Evolutionary conservation across 2,888 invertebrate genomes (phyloP).

Genomic region (Watsonalla cultraria): DNA sequence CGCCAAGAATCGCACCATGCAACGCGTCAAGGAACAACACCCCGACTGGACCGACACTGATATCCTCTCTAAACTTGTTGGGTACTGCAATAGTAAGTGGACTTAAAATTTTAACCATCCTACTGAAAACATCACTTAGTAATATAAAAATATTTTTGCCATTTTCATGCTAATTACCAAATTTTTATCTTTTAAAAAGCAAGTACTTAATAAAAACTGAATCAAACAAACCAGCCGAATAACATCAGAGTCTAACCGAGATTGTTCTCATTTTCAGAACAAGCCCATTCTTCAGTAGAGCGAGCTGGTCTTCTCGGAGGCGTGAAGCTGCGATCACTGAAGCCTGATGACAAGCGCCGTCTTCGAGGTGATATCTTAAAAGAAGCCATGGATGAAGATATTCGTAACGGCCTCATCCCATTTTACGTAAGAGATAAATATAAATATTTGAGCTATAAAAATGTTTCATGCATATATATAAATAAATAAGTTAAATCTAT

Average conservation of each 20-base stretch:
- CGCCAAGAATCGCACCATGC: slow-evolving; percentile 87
- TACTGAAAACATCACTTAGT: not conserved
- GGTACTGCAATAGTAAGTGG: slow-evolving; percentile 89
- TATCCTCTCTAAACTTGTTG: slow-evolving; percentile 88
- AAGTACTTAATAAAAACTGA: too few relatives aligned
- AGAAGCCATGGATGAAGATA: slow-evolving; percentile 90
- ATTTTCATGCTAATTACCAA: too few relatives aligned
- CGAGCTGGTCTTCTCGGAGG: slow-evolving; percentile 94
- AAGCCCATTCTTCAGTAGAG: slow-evolving; percentile 97
- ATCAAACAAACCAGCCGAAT: too few relatives aligned
- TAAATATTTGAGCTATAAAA: too few relatives aligned
- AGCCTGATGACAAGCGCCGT: slow-evolving; percentile 84
- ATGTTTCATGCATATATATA: too few relatives aligned
- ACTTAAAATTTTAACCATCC: not conserved
- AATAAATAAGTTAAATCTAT: too few relatives aligned
- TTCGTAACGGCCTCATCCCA: slow-evolving; percentile 93
- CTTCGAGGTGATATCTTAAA: slow-evolving; percentile 87
- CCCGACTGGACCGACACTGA: slow-evolving; percentile 87
- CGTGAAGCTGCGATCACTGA: slow-evolving; percentile 86
- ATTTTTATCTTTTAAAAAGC: too few relatives aligned
- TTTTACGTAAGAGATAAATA: slow-evolving; percentile 87
- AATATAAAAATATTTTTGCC: too few relatives aligned
- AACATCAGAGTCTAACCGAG: not conserved
- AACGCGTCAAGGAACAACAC: slow-evolving; percentile 82
- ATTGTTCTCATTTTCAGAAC: slow-evolving; percentile 71